phyloP scores from a whole-genome alignment of 2,113 vertebrate genomes.

The Tringa solitaria region DNA sequence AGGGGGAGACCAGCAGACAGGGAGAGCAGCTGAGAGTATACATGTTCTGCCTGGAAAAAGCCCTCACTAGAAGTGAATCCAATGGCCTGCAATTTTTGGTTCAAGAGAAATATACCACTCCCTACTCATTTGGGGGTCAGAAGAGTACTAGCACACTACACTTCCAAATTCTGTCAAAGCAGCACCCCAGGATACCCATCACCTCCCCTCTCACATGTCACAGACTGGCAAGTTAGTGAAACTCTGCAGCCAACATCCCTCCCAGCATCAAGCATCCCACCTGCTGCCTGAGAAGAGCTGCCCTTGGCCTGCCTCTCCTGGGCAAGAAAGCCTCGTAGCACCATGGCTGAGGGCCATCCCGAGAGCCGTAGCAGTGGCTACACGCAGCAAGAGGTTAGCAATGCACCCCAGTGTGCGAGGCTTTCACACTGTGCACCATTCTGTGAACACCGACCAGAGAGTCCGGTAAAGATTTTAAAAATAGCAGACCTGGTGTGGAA shows the following conservation, averaged over 20 bases:
- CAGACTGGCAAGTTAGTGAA: not conserved
- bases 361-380: rapidly evolving
- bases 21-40: not conserved
- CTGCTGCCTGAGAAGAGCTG: not conserved
- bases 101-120: not conserved
- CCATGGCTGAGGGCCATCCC: not conserved
- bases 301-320: not conserved
- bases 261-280: not conserved
- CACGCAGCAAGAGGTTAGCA: not conserved
- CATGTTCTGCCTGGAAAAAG: not conserved
- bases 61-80: not conserved
- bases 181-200: not conserved
- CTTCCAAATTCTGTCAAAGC: not conserved
- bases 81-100: not conserved
- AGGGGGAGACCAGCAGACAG: not conserved
- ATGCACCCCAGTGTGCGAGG: not conserved
- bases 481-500: not conserved
- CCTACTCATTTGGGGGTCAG: not conserved
- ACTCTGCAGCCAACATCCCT: not conserved
- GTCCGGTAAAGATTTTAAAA: not conserved
- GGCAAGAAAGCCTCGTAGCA: not conserved
- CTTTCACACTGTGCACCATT: not conserved
- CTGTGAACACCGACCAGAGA: not conserved
- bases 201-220: not conserved
- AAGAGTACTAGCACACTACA: not conserved